phyloP scores from a whole-genome alignment of 2,888 invertebrate species.

The Cybosia mesomella region DNA sequence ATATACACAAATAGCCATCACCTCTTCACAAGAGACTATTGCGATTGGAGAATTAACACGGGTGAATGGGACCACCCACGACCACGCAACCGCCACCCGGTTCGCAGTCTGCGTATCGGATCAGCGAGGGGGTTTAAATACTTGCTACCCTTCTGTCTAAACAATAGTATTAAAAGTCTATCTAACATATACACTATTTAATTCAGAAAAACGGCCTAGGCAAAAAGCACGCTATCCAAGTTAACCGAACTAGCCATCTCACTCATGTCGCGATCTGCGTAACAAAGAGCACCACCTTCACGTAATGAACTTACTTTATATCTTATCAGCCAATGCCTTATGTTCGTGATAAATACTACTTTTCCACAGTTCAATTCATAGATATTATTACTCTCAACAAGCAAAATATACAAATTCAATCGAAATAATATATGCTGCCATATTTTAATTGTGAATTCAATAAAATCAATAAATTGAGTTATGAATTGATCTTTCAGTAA shows the following conservation, averaged over 20 bases:
- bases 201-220: neutral
- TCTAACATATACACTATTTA: neutral
- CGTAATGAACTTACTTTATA: constrained; percentile 70
- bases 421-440: neutral
- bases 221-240: neutral
- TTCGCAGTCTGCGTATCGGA: too few species aligned
- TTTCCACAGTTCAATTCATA: constrained; percentile 60
- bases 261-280: constrained; percentile 43
- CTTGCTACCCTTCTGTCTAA: too few species aligned
- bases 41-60: too few species aligned
- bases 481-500: neutral
- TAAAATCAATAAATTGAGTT: too few species aligned
- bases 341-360: constrained; percentile 70
- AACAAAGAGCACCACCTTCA: constrained; percentile 75
- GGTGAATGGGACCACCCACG: too few species aligned
- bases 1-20: too few species aligned
- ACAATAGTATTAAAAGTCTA: too few species aligned
- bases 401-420: constrained; percentile 10
- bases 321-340: constrained; percentile 76
- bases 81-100: too few species aligned
- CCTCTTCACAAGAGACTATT: too few species aligned
- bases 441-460: too few species aligned
- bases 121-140: too few species aligned
- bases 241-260: constrained; percentile 31
- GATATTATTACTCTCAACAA: constrained; percentile 52